A percentile compares a stretch with the other conserved stretches of the same genome.
phyloP scores from a whole-genome alignment of 2,113 vertebrate genomes.

The Tragelaphus strepsiceros region DNA sequence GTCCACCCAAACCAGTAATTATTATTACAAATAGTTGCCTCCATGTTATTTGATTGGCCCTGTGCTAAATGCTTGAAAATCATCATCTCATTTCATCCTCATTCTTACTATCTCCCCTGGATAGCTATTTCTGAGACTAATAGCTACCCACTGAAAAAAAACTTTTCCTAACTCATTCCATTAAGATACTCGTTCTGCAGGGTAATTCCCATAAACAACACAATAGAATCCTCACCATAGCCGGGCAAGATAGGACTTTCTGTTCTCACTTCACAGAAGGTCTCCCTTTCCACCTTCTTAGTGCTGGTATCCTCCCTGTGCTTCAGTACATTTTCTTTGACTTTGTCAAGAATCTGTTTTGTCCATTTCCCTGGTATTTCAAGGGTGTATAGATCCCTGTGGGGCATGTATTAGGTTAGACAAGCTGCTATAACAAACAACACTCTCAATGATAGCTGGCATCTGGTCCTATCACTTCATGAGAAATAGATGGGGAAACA shows the following conservation, averaged over 20 bases:
- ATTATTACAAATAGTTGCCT: neutral
- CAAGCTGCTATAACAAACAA: neutral
- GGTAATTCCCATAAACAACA: neutral
- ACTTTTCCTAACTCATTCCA: neutral
- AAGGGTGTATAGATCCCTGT: fast-evolving
- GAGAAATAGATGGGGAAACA: too few relatives aligned
- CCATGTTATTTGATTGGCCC: neutral
- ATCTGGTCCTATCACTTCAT: too few relatives aligned
- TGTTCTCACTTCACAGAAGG: neutral
- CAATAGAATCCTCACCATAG: neutral
- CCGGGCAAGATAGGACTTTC: neutral
- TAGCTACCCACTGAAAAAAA: neutral
- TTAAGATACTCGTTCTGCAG: neutral
- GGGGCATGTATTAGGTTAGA: neutral
- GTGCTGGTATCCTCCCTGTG: fast-evolving
- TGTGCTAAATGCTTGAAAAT: neutral
- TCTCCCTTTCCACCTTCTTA: neutral
- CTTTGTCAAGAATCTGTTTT: neutral
- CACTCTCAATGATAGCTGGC: neutral
- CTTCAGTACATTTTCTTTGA: neutral
- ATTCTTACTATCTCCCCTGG: neutral
- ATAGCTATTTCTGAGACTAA: neutral
- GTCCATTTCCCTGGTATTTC: neutral
- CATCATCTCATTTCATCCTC: neutral
- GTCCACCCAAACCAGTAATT: neutral